phyloP scores from a whole-genome alignment of 2,113 vertebrate species.

The Dascyllus trimaculatus region DNA sequence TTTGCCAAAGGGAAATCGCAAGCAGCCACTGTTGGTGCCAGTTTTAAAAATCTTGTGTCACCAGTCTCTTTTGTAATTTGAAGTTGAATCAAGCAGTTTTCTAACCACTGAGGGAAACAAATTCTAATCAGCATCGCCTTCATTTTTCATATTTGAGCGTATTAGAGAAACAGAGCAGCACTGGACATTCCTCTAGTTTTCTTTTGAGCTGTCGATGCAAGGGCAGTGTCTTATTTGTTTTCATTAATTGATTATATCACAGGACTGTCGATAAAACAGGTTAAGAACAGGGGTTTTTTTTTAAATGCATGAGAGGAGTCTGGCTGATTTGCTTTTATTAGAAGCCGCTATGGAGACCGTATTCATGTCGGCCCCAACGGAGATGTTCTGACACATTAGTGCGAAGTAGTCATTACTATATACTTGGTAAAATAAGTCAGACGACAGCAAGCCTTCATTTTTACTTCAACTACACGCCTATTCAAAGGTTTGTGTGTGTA shows the following conservation, averaged over 20 bases:
- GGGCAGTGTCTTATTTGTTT: not conserved
- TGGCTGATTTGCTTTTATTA: constrained; percentile 16
- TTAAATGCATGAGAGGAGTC: not conserved
- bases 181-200: not conserved
- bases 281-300: too few species aligned
- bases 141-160: too few species aligned
- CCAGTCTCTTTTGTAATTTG: not conserved
- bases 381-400: too few species aligned
- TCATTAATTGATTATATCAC: not conserved
- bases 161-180: not conserved
- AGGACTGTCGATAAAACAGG: not conserved
- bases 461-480: too few species aligned
- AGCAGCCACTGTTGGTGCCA: not conserved
- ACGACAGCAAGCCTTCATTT: too few species aligned
- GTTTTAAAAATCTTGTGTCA: not conserved
- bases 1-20: not conserved
- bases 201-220: not conserved
- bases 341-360: not conserved
- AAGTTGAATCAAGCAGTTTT: not conserved
- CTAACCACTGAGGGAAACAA: not conserved
- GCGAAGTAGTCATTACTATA: too few species aligned
- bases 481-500: too few species aligned
- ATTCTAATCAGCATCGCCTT: not conserved
- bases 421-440: too few species aligned
- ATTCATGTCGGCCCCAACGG: too few species aligned